A percentile compares a stretch with the other conserved stretches of the same genome.
phyloP scores from a whole-genome alignment of 1,140 invertebrate species.

The Frieseomelitta varia region DNA sequence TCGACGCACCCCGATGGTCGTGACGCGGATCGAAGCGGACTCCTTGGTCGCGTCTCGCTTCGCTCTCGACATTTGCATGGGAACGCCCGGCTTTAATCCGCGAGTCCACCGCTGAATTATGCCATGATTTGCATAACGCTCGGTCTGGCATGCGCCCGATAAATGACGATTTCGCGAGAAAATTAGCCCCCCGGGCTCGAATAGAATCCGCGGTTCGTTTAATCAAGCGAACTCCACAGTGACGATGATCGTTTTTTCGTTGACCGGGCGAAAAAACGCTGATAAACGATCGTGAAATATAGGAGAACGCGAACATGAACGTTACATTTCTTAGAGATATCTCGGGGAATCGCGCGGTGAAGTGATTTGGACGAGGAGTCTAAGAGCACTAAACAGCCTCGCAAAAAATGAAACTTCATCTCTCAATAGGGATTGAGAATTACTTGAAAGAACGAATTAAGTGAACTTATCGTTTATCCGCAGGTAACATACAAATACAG shows the following conservation, averaged over 20 bases:
- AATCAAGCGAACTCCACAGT: conserved; percentile 61
- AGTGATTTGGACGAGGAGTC: neutral
- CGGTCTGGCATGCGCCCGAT: conserved; percentile 62
- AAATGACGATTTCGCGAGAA: conserved; percentile 76
- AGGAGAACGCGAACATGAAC: neutral
- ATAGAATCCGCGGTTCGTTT: conserved; percentile 59
- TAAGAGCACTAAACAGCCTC: too few relatives aligned
- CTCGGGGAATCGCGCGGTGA: neutral
- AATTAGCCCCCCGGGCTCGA: conserved; percentile 64
- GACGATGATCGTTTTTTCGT: neutral
- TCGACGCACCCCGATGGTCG: conserved; percentile 48
- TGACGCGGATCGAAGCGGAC: conserved; percentile 15
- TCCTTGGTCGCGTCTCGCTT: conserved; percentile 19
- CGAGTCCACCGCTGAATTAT: conserved; percentile 73
- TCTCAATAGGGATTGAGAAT: too few relatives aligned
- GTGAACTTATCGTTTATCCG: too few relatives aligned
- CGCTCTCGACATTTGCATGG: conserved; percentile 62
- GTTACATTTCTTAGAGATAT: neutral
- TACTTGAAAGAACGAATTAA: too few relatives aligned
- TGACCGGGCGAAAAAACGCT: neutral
- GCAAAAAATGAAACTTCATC: too few relatives aligned
- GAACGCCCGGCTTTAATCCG: conserved; percentile 75
- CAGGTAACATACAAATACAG: too few relatives aligned
- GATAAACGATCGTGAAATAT: neutral
- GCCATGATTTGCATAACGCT: conserved; percentile 77